Evolutionary conservation across 2,113 vertebrate species (phyloP).

Genomic region (Hoplias malabaricus): DNA sequence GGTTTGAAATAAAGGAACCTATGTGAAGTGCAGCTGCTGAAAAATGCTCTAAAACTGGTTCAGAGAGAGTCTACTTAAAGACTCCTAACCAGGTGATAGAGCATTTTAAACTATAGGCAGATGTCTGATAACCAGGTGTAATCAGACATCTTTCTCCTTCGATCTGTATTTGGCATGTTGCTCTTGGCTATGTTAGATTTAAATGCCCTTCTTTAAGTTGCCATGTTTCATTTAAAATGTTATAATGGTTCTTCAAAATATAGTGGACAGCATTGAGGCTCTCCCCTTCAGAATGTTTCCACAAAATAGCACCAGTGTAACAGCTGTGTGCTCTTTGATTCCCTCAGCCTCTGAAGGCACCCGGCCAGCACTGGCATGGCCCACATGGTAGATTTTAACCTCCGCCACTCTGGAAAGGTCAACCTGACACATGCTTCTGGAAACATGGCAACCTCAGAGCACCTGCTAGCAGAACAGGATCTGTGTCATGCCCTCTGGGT

Average conservation of each 20-base stretch:
- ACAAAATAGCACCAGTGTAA: background rate
- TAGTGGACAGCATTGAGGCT: background rate
- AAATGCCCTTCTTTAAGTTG: background rate
- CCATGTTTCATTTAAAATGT: background rate
- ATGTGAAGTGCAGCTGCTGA: background rate
- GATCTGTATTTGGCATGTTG: slow-evolving; percentile 6
- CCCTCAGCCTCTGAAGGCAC: background rate
- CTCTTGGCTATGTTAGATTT: background rate
- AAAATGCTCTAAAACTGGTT: slow-evolving; percentile 25
- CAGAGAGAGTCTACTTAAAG: background rate
- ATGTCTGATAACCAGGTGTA: slow-evolving; percentile 18
- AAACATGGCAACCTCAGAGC: slow-evolving; percentile 42
- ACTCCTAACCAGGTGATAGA: background rate
- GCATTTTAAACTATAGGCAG: slow-evolving; percentile 7
- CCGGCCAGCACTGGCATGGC: slow-evolving; percentile 23
- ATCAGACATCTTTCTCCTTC: slow-evolving; percentile 15
- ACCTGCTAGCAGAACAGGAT: slow-evolving; percentile 30
- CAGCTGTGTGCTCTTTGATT: slow-evolving; percentile 35
- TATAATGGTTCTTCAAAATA: background rate
- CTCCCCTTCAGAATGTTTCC: background rate
- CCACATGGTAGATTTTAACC: slow-evolving; percentile 17
- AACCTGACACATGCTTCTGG: slow-evolving; percentile 37
- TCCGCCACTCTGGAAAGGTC: slow-evolving; percentile 19
- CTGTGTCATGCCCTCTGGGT: slow-evolving; percentile 9
- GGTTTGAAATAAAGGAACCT: background rate